Evolutionary conservation across 2,113 vertebrate genomes (phyloP).

Genomic region (Nibea coibor): DNA sequence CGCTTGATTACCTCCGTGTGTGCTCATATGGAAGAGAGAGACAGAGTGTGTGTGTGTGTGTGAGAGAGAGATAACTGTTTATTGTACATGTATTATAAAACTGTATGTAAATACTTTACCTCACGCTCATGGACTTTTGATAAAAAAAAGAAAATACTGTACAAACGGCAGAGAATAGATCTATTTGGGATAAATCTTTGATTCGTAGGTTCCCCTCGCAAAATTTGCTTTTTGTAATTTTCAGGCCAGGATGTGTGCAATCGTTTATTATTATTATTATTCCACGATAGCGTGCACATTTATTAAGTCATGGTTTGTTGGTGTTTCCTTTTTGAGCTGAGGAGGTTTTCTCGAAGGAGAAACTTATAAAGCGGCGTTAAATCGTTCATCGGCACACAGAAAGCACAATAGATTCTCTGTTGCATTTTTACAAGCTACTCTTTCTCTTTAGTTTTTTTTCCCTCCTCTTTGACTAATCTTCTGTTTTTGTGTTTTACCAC

Average conservation of each 20-base stretch:
- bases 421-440: slow-evolving; percentile 66
- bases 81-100: slow-evolving; percentile 77
- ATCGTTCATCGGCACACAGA: slow-evolving; percentile 52
- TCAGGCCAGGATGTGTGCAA: slow-evolving; percentile 68
- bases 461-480: slow-evolving; percentile 58
- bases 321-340: slow-evolving; percentile 41
- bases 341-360: slow-evolving; percentile 36
- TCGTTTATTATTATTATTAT: slow-evolving; percentile 58
- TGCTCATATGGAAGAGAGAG: slow-evolving; percentile 68
- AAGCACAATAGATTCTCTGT: slow-evolving; percentile 77
- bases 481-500: slow-evolving; percentile 73
- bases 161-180: slow-evolving; percentile 69
- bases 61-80: slow-evolving; percentile 64
- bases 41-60: slow-evolving; percentile 32
- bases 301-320: slow-evolving; percentile 41
- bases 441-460: slow-evolving; percentile 17
- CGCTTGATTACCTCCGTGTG: slow-evolving; percentile 85
- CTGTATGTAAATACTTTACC: slow-evolving; percentile 81
- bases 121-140: slow-evolving; percentile 83
- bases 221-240: slow-evolving; percentile 74
- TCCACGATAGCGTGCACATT: slow-evolving; percentile 52
- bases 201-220: slow-evolving; percentile 70
- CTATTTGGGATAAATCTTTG: slow-evolving; percentile 81
- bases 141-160: slow-evolving; percentile 62
- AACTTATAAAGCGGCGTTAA: slow-evolving; percentile 25